Evolutionary conservation across 2,888 invertebrate genomes (phyloP), one percentile per base, ranked within the genome.

Genomic region (Neoitamus cyanurus): DNA sequence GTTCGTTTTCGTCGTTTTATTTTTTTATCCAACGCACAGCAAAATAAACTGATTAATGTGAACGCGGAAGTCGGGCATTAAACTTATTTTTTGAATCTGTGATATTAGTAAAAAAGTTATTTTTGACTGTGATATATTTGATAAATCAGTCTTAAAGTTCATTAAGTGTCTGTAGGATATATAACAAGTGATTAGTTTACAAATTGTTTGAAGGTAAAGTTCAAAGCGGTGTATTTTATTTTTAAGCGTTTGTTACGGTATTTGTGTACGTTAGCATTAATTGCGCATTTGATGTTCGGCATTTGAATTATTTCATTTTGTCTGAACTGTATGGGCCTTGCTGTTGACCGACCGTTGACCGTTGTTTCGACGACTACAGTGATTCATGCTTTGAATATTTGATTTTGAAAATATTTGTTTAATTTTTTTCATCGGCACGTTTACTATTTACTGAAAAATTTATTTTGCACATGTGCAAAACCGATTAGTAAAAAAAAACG

Each of bases 101-200:
- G 70, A 70, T 70, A 70, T 58, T 58, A 58, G 9, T 11, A 25
- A 25, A 25, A 58, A 58, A 70, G 34, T 25, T 28, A 70, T 68
- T 68, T 83, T 70, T 20, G 37, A 28, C 70, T 83, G 83, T 83
- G 83, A 83, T 83, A 83, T 46, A 70, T 58, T 25, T 25, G 58
- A 58, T 58, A 25, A 58, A 58, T 9, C 1, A 58, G 58, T 58
- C 20, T 58, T 58, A 25, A 25, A 58, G 20, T 58, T 20, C 15
- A 58, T 20, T 1, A 58, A 58, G 58, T 58, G 58, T 20, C 7
- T 58, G 6, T 58, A 7, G 3, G 20, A 58, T 58, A 58, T 58
- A 20, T 58, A 58, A 58, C 20, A 9, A 58, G 58, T 9, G 58
- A 58, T 9, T 9, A 58, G 58, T 25, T 9, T 9, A 20, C 20